phyloP scores from a whole-genome alignment of 2,797 vertebrate genomes.

The Australoheros facetus region DNA sequence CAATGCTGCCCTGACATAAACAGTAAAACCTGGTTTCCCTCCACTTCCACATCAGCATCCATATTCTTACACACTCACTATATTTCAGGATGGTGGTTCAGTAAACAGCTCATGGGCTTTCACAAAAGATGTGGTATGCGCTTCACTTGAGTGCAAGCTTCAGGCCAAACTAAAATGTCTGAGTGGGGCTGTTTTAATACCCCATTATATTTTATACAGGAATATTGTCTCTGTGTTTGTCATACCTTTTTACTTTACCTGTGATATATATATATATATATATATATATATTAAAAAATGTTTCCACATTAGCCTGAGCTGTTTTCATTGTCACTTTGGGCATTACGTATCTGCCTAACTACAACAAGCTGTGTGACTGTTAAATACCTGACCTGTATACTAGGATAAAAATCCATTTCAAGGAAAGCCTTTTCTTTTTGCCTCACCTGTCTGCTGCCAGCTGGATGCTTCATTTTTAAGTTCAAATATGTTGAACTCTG shows the following conservation, averaged over 20 bases:
- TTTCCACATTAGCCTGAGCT: background rate
- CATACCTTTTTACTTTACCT: background rate
- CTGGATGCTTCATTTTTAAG: background rate
- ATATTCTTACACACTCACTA: background rate
- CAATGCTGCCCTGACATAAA: background rate
- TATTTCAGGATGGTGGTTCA: background rate
- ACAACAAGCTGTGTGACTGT: background rate
- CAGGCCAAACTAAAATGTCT: background rate
- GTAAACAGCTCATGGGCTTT: background rate
- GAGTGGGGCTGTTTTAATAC: background rate
- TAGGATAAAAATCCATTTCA: background rate
- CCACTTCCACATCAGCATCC: background rate
- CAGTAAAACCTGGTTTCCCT: background rate
- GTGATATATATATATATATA: background rate
- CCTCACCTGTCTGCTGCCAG: background rate
- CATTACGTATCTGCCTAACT: background rate
- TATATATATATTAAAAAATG: too few relatives aligned
- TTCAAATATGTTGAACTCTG: background rate
- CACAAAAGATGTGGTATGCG: background rate
- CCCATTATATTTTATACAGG: background rate
- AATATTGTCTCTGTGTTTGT: rapidly evolving
- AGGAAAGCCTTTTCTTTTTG: background rate
- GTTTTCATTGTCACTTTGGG: background rate
- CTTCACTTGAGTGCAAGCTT: background rate
- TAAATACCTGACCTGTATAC: background rate